These are phyloP conservation scores for Melozone crissalis DNA, from an alignment of 2,113 vertebrate genomes.

Conservation along the genomic window DNA sequence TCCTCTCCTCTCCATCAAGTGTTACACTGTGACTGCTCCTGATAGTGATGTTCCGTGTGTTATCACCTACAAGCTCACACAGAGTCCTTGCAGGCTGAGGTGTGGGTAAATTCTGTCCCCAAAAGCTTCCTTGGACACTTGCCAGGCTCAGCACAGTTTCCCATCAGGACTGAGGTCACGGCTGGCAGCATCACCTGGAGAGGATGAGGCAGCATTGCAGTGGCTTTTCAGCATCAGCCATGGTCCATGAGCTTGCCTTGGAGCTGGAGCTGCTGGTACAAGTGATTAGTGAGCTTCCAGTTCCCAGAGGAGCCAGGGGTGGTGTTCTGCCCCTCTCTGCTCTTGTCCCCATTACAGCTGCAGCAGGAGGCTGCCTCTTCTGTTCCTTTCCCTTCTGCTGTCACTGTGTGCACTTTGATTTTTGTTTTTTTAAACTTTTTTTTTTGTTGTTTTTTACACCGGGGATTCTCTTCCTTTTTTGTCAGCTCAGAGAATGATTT, in stretches of 20 bases:
- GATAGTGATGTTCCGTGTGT: not conserved
- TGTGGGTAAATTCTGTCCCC: not conserved
- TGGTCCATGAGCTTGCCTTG: not conserved
- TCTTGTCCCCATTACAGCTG: not conserved
- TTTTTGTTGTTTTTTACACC: not conserved
- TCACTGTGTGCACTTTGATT: not conserved
- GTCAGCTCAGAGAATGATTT: not conserved
- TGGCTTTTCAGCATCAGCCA: fast-evolving
- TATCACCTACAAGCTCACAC: fast-evolving
- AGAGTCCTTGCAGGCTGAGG: fast-evolving
- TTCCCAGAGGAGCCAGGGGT: not conserved
- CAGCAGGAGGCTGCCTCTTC: not conserved
- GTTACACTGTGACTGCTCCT: not conserved
- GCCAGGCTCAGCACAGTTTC: fast-evolving
- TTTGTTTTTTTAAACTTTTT: not conserved
- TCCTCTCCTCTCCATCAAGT: not conserved
- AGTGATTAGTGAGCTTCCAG: not conserved
- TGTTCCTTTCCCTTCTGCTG: not conserved
- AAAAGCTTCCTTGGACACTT: not conserved
- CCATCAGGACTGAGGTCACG: fast-evolving
- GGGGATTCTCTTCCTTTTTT: conserved; percentile 50
- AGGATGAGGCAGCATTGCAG: fast-evolving
- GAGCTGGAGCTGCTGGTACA: not conserved
- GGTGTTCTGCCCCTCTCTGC: not conserved
- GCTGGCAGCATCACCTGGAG: not conserved